Conservation (phyloP, 1,140 invertebrate species). For the Hylaeus volcanicus region DNA sequence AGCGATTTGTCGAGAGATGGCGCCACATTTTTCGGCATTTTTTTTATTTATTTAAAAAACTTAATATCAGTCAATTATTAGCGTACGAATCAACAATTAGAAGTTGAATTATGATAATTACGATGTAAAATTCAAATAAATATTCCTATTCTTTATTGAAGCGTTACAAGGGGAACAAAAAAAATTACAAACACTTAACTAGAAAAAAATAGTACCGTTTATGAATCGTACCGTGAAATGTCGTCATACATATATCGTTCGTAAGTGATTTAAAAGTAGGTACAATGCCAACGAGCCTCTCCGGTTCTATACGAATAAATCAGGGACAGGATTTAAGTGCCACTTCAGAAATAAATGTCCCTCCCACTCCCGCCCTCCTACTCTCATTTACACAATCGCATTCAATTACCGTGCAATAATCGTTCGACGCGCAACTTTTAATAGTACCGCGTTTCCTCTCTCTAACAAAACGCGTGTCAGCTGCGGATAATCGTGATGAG, state of each 20-base stretch:
- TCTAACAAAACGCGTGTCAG: constrained; percentile 3
- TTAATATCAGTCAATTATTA: too few relatives aligned
- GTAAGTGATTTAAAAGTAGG: background rate
- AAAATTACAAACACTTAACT: too few relatives aligned
- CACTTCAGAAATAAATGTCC: background rate
- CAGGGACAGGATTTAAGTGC: background rate
- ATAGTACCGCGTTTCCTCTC: constrained; percentile 14
- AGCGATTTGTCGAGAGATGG: too few relatives aligned
- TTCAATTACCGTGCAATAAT: background rate
- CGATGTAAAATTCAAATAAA: too few relatives aligned
- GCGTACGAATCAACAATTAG: too few relatives aligned
- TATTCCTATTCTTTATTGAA: too few relatives aligned
- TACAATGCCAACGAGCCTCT: background rate
- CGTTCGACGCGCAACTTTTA: background rate
- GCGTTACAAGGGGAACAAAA: too few relatives aligned
- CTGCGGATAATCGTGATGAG: constrained; percentile 20
- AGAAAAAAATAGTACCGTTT: too few relatives aligned
- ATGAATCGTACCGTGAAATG: too few relatives aligned
- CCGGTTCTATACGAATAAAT: background rate
- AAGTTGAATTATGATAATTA: too few relatives aligned
- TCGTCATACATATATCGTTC: background rate
- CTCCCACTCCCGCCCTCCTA: constrained; percentile 9
- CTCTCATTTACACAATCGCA: constrained; percentile 23
- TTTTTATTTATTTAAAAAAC: too few relatives aligned
- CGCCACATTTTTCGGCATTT: too few relatives aligned